Evolutionary conservation across 2,113 vertebrate species (phyloP), one percentile per base, ranked within the genome.

Genomic region (Capreolus pygargus): DNA sequence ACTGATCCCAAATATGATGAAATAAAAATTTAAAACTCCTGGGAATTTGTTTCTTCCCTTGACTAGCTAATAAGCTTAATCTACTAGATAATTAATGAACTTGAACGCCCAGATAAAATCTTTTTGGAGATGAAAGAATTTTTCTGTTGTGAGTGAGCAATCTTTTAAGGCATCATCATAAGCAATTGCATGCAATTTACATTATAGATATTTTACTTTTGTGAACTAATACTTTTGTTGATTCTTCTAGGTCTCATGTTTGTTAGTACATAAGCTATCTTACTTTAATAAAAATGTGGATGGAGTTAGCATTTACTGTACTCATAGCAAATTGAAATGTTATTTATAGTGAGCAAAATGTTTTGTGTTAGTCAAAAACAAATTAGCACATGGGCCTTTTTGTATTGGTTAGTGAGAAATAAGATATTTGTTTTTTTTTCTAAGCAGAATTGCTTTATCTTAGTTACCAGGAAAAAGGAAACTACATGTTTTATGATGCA

Each of bases 261-360:
- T 95, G 2, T 89, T 57, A 83, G 23, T 36, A 82, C 64, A 28
- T 45, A 83, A 61, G 52, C 2, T 78, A 0, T 54, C 57, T 94
- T 94, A 91, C 36, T 84, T 95, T 45, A 93, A 91, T 93, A 91
- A 85, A 94, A 97, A 86, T 86, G 25, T 86, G 30, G 52, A 47
- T 86, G 7, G 25, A 92, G n/a, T 94, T 92, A 92, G 85, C n/a
- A 64, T 94, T 95, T 79, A 47, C 86, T 91, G 19, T 93, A 78
- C 39, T 89, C 13, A n/a, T 55, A 89, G 47, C 23, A 83, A 89
- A 74, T 67, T 90, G 54, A 94, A 96, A 83, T 89, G 6, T 74
- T 89, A 93, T 12, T 76, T 57, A 47, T 67, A 61, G 19, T 84
- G 39, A 91, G 28, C 17, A n/a, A 74, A 86, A 86, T 93, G 74